Evolutionary conservation across 2,797 vertebrate genomes (phyloP), one percentile per base, ranked within the genome.

Genomic region (Melanotaenia nigrans): DNA sequence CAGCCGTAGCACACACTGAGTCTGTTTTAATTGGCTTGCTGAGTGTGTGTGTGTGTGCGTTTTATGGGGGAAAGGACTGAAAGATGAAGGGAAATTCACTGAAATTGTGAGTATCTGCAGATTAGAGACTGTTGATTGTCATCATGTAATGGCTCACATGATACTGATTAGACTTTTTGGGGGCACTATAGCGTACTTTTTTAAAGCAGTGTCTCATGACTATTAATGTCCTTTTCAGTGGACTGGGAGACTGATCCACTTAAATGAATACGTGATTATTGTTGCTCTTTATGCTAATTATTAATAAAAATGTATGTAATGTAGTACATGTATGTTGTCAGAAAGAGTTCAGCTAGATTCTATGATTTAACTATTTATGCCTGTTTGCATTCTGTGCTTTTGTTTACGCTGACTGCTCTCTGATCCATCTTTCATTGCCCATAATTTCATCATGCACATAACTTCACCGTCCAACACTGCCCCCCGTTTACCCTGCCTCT

Each of bases 21-120:
- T 85, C 83, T 28, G 68, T 78, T 90, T 89, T 92, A 91, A 92
- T 90, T 91, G 87, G 84, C 86, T 62, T 72, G 57, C 61, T 56
- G 68, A 45, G 51, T 54, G 9, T 65, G 63, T 58, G 38, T 67
- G 22, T 73, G 65, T 58, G 55, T 71, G 12, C 12, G 69, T 73
- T 45, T 38, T 40, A 42, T 51, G 61, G 55, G 30, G 1, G 4
- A 22, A 58, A 63, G 42, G 18, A 73, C 49, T 65, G 12, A 71
- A 64, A 65, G 49, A 60, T 24, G 30, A 56, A 14, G 20, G 54
- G 67, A 55, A 76, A 78, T 56, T 83, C 68, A 56, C 65, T 75
- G 30, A 30, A 30, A 30, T 30, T 30, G 62, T 59, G 12, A 2
- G 62, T 35, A 45, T 53, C 66, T 72, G 70, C 60, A 74, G 77